Evolutionary conservation across 2,113 vertebrate species (phyloP), one percentile per base, ranked within the genome.

Genomic region (Pomatostomus ruficeps): DNA sequence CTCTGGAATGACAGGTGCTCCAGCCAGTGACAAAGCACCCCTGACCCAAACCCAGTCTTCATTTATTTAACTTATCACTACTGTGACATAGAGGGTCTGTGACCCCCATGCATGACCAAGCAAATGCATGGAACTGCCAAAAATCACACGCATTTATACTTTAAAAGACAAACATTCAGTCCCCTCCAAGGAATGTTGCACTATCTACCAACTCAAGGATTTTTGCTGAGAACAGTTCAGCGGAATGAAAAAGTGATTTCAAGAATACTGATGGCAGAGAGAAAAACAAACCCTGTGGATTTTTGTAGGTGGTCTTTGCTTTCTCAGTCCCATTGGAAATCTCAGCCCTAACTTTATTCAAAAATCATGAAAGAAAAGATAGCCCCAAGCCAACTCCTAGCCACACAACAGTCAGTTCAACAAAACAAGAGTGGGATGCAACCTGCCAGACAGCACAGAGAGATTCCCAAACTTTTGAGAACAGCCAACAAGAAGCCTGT

Each of bases 301-400:
- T 76, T 93, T 61, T 74, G 35, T 26, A 80, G 43, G 38, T 91
- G 70, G 17, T 88, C 35, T 75, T 79, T 2, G 2, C 31, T 95
- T 84, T 62, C 46, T 78, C 33, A 42, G 54, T 74, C 58, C 25
- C 70, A 42, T 3, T 54, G 49, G 76, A 92, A 92, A 95, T 82
- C 46, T 84, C 74, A 82, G 29, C 29, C 45, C 35, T 66, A 89
- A 65, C 12, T 88, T 91, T 62, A 91, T 76, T 76, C 38, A 94
- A 79, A 79, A 93, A 91, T 83, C 55, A 88, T 40, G 36, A 91
- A 80, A 61, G 55, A 88, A 91, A 88, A 91, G 23, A 81, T 48
- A 94, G 93, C 59, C 91, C 54, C 85, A 83, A 95, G 75, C 46
- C n/a, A 80, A 57, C 77, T 91, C 23, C 89, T 57, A 74, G 81